Evolutionary conservation across 2,797 vertebrate genomes (phyloP).

Genomic region (Myioborus miniatus): DNA sequence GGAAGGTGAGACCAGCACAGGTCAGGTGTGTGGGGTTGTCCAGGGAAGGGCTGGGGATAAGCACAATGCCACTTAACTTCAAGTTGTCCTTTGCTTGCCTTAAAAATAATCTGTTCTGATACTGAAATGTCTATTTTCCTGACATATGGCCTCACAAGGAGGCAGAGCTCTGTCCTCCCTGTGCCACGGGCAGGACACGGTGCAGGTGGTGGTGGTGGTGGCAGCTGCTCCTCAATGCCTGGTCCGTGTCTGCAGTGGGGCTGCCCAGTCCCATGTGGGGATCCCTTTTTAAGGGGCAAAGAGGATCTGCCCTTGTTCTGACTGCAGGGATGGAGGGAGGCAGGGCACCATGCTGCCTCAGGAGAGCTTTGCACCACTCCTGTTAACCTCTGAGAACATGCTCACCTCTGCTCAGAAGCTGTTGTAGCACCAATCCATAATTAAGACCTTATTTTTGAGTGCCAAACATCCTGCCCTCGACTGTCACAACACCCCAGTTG

Average conservation of each 20-base stretch:
- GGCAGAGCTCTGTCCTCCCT: not conserved
- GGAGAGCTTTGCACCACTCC: not conserved
- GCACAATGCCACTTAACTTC: slow-evolving; percentile 45
- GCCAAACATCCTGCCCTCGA: not conserved
- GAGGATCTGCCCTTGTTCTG: not conserved
- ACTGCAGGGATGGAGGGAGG: not conserved
- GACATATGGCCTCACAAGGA: not conserved
- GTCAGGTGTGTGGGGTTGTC: not conserved
- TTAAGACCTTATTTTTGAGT: not conserved
- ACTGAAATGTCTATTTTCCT: not conserved
- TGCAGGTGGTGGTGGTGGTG: not conserved
- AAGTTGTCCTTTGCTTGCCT: slow-evolving; percentile 14
- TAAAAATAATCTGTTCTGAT: not conserved
- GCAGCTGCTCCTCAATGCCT: not conserved
- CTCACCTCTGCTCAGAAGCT: not conserved
- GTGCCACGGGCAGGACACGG: not conserved
- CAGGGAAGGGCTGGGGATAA: slow-evolving; percentile 7
- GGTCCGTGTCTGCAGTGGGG: not conserved
- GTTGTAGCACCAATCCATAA: not conserved
- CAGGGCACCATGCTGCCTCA: accelerated
- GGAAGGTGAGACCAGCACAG: not conserved
- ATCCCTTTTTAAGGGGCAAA: not conserved
- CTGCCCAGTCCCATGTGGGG: accelerated
- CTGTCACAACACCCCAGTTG: accelerated
- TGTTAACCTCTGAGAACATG: not conserved